Evolutionary conservation across 1,140 invertebrate genomes (phyloP).

Genomic region (Brachionus manjavacas): DNA sequence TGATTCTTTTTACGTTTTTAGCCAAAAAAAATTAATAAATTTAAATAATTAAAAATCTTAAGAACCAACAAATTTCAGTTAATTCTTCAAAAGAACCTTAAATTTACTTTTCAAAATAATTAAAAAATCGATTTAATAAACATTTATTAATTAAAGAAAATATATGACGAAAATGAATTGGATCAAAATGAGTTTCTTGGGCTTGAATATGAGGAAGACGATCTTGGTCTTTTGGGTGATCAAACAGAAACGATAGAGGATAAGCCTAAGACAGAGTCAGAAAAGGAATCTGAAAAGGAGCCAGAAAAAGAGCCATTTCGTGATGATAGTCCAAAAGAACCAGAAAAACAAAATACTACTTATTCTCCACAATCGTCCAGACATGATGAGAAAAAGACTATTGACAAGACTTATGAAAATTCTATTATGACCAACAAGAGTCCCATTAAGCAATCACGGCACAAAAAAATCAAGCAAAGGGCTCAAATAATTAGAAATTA

Average conservation of each 20-base stretch:
- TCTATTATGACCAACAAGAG: neutral
- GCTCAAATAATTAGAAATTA: neutral
- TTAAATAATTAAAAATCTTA: no score
- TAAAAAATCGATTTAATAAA: neutral
- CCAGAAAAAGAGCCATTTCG: neutral
- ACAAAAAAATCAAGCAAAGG: neutral
- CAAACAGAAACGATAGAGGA: neutral
- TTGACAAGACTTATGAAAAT: neutral
- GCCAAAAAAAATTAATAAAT: no score
- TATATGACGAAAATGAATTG: neutral
- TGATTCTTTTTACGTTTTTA: no score
- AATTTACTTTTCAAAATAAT: neutral
- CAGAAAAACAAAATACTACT: neutral
- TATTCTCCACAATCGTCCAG: neutral
- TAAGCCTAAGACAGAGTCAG: neutral
- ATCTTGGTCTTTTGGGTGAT: neutral
- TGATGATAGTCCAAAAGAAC: neutral
- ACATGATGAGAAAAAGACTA: neutral
- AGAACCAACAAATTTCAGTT: no score
- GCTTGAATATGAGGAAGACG: neutral
- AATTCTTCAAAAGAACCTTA: no score
- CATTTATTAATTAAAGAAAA: neutral
- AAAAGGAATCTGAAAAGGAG: neutral
- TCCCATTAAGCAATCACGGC: neutral
- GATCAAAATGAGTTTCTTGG: conserved; percentile 7